Conservation (phyloP, 2,113 vertebrate genomes). For the Xenopus tropicalis region UCB_Xtro_10.0 CM004450.2:2244001-2244500, state of each 20-base stretch:
- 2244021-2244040: too few relatives aligned
- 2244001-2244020: too few relatives aligned
- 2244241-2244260: background rate
- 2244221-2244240: too few relatives aligned
- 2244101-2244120: too few relatives aligned
- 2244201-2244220: too few relatives aligned
- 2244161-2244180: too few relatives aligned
- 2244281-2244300: conserved; percentile 14
- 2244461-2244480: conserved; percentile 1
- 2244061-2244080: too few relatives aligned
- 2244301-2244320: conserved; percentile 27
- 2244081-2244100: too few relatives aligned
- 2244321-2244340: background rate
- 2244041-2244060: too few relatives aligned
- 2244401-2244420: background rate
- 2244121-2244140: too few relatives aligned
- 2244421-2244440: background rate
- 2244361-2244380: conserved; percentile 28
- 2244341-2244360: conserved; percentile 19
- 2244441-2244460: conserved; percentile 10
- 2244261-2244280: conserved; percentile 8
- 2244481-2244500: conserved; percentile 18
- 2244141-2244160: too few relatives aligned
- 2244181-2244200: too few relatives aligned
- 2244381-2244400: conserved; percentile 8